A percentile compares a stretch with the other conserved stretches of the same genome.
Conservation (phyloP, 2,113 vertebrate genomes). For the Grallaria varia region DNA sequence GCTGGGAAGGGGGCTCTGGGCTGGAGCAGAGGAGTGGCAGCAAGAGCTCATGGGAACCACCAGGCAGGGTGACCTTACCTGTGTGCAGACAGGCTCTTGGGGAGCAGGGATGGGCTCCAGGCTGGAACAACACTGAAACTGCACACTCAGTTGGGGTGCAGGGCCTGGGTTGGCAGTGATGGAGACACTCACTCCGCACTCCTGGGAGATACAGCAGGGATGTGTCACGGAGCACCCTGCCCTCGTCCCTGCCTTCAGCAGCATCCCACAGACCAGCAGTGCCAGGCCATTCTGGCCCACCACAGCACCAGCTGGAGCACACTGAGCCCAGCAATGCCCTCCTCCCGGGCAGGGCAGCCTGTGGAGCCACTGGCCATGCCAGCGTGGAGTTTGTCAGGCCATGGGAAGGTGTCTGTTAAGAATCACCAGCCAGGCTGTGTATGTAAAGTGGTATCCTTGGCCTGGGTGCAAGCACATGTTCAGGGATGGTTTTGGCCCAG, state of each 20-base stretch:
- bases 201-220: not conserved
- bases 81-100: not conserved
- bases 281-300: accelerated
- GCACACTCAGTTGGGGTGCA: not conserved
- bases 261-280: not conserved
- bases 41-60: not conserved
- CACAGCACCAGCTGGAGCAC: accelerated
- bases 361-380: not conserved
- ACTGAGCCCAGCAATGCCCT: accelerated
- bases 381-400: not conserved
- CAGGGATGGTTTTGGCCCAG: not conserved
- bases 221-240: accelerated
- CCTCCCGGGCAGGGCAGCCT: accelerated
- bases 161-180: not conserved
- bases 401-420: not conserved
- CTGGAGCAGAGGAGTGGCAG: accelerated
- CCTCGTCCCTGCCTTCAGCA: not conserved
- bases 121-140: not conserved
- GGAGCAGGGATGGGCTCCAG: not conserved
- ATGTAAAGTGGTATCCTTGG: accelerated
- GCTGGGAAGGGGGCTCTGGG: not conserved
- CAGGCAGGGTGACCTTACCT: not conserved
- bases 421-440: not conserved
- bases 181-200: not conserved
- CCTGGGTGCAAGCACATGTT: accelerated